Base-by-base conservation (phyloP, 1,140 invertebrate species). In the Drosophila repleta region DNA sequence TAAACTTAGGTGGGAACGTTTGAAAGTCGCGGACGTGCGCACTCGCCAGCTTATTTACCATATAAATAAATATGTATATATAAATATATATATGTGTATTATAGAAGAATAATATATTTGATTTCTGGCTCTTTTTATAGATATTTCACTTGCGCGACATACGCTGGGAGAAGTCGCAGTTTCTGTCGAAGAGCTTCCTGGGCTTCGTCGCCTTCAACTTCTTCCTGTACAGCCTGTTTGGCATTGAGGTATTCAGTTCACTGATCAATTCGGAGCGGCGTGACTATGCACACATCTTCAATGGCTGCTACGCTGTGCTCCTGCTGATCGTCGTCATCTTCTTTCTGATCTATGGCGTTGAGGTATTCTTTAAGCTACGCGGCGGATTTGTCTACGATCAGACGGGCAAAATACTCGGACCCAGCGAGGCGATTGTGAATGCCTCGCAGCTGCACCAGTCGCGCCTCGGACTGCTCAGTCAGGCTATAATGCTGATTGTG, bases 301-400 rank as follows among this genome's bases (percentile, higher is more conserved):
- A 98, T 92, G 96, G 97, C 5, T 97, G 96, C 90, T 98, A 98
- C 92, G 97, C 97, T 11, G 95, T 97, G 10, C 93, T 98, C 11
- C 94, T 98, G 41, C 96, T 98, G 80, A 96, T 98, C 55, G 96
- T 97, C 24, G 97, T 98, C 21, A 93, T 98, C 6, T 98, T 98
- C 92, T 98, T 98, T 92, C 94, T 99, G 32, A 97, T 98, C 58
- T 99, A 98, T 92, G 97, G 97, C 21, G 96, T 98, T 8, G 97
- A 98, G 93, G 97, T 98, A 1, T 98, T 96, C 91, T 98, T 98
- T 90, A 98, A 98, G 94, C 96, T 98, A 92, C 92, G 93, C 46
- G 93, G 93, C 29, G 93, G 92, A 55, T 93, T 93, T 51, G 92
- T 93, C 4, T 90, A 92, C 35, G 90, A 92, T 61, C 80, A 83